Conservation (phyloP, 1,140 invertebrate genomes). For the Brachionus rotundiformis region DNA sequence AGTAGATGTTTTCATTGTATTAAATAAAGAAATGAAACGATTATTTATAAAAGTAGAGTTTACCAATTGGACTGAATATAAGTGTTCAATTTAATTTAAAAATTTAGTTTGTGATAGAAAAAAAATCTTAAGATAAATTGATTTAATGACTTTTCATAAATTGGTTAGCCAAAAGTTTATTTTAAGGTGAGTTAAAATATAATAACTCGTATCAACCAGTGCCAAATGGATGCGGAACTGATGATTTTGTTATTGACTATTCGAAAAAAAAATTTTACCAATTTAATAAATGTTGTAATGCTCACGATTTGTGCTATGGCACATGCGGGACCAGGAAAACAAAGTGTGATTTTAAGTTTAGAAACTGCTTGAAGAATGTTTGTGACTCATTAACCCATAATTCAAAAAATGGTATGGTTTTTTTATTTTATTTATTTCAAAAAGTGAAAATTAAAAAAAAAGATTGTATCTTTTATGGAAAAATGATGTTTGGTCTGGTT, state of each 20-base stretch:
- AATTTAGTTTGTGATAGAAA: no score
- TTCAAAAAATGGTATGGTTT: neutral
- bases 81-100: no score
- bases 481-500: neutral
- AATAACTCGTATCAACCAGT: neutral
- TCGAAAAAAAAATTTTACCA: neutral
- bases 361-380: neutral
- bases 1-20: no score
- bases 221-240: neutral
- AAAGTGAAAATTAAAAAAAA: neutral
- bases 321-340: neutral
- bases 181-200: neutral
- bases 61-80: no score
- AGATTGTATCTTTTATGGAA: neutral
- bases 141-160: no score
- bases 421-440: neutral
- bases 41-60: no score
- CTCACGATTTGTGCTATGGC: slow-evolving; percentile 3
- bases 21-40: no score
- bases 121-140: no score
- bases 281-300: neutral
- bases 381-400: neutral
- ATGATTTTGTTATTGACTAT: neutral
- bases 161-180: no score
- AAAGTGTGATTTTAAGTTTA: neutral